Conservation (phyloP, 92 coral and sea anemone species). For the Plumapathes pennacea region DNA sequence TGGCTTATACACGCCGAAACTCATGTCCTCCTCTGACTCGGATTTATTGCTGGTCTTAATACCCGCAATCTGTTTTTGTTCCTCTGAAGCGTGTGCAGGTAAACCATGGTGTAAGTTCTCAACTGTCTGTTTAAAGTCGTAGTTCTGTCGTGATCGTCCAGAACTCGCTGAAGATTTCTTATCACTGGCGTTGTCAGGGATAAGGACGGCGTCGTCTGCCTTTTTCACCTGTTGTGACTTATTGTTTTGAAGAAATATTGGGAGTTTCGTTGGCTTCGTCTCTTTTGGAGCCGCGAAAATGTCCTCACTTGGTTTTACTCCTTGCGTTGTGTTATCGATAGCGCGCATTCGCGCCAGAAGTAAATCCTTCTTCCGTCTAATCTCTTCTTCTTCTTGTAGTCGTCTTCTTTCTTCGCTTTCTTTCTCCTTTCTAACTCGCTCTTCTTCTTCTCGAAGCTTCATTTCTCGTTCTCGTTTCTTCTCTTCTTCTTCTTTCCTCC, state of each 20-base stretch:
- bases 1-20: constrained; percentile 84
- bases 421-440: constrained; percentile 31
- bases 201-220: constrained; percentile 49
- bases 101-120: constrained; percentile 91
- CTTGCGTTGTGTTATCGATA: constrained; percentile 53
- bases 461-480: constrained; percentile 24
- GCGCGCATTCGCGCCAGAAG: constrained; percentile 80
- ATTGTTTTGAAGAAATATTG: constrained; percentile 71
- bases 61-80: constrained; percentile 38
- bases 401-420: constrained; percentile 51
- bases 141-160: constrained; percentile 32
- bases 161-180: constrained; percentile 62
- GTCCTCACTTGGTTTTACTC: constrained; percentile 20
- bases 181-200: constrained; percentile 33
- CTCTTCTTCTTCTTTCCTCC: constrained; percentile 47
- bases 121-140: constrained; percentile 84
- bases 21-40: constrained; percentile 53
- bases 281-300: constrained; percentile 15
- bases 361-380: constrained; percentile 80
- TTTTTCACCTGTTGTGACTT: constrained; percentile 36
- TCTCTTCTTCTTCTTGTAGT: constrained; percentile 72
- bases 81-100: constrained; percentile 87
- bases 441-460: constrained; percentile 47
- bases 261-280: constrained; percentile 65
- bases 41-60: constrained; percentile 24